A percentile compares a stretch with the other conserved stretches of the same genome.
Conservation (phyloP, 2,888 invertebrate species). For the Eurois occulta region DNA sequence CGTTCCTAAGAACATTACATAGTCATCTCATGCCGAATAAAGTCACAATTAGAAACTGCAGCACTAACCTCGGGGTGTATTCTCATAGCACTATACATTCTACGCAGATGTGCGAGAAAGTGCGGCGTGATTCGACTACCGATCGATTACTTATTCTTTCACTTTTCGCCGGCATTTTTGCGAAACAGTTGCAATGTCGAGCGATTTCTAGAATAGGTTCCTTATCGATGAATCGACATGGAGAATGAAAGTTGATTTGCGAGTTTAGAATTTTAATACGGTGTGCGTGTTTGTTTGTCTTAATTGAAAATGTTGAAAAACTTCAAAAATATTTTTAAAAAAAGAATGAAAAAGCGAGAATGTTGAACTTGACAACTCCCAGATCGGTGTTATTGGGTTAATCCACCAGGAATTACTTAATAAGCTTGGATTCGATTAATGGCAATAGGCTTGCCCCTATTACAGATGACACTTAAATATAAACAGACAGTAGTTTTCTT, state of each 20-base stretch:
- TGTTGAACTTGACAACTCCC: neutral
- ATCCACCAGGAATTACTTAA: neutral
- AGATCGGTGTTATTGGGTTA: neutral
- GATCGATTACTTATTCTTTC: constrained; percentile 75
- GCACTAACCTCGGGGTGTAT: constrained; percentile 45
- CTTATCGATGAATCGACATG: constrained; percentile 37
- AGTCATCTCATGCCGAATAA: constrained; percentile 36
- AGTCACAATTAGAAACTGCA: constrained; percentile 57
- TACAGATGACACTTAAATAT: neutral
- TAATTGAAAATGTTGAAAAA: neutral
- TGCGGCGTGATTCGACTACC: constrained; percentile 74
- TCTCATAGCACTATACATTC: constrained; percentile 52
- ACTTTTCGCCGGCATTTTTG: constrained; percentile 79
- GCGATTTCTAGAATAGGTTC: constrained; percentile 72
- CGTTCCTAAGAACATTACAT: neutral
- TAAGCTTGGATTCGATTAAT: neutral
- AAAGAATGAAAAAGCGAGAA: neutral
- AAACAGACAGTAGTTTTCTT: neutral
- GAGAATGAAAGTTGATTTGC: constrained; percentile 56
- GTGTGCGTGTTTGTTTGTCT: neutral
- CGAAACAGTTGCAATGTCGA: constrained; percentile 65
- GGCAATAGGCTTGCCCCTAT: neutral
- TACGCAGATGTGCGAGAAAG: constrained; percentile 74
- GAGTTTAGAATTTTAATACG: constrained; percentile 53
- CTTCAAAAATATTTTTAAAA: neutral